Evolutionary conservation across 1,140 invertebrate species (phyloP).

Genomic region (Orchestia grillus): DNA sequence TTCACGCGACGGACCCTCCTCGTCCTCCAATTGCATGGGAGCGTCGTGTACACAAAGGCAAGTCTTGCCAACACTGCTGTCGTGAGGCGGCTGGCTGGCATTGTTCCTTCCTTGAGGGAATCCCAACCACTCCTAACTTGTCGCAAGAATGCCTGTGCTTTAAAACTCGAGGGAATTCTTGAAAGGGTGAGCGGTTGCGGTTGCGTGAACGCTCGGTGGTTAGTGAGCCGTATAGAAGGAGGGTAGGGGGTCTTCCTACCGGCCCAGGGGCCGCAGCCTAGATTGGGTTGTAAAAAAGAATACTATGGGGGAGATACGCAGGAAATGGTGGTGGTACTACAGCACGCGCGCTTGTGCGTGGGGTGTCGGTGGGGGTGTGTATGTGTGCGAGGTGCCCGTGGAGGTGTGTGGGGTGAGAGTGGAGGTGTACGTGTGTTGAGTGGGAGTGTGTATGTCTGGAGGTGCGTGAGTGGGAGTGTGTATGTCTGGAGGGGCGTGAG

Average conservation of each 20-base stretch:
- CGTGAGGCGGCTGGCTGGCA: neutral
- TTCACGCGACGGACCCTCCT: conserved; percentile 35
- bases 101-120: conserved; percentile 34
- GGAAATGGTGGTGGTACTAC: conserved; percentile 29
- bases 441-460: too few relatives aligned
- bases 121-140: conserved; percentile 11
- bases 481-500: too few relatives aligned
- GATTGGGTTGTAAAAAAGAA: conserved; percentile 1
- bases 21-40: neutral
- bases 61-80: neutral
- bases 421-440: neutral
- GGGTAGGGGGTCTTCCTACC: neutral
- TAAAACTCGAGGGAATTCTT: conserved; percentile 9
- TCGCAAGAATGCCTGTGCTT: conserved; percentile 10
- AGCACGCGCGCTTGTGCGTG: neutral
- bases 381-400: neutral
- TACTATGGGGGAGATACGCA: conserved; percentile 27
- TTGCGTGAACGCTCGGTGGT: conserved; percentile 27
- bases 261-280: neutral
- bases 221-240: conserved; percentile 38
- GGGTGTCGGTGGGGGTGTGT: neutral
- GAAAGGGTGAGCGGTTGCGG: conserved; percentile 10
- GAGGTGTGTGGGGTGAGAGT: too few relatives aligned
- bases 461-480: too few relatives aligned
- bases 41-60: neutral